Evolutionary conservation across 2,113 vertebrate species (phyloP), one percentile per base, ranked within the genome.

Genomic region (Poicephalus gulielmi): DNA sequence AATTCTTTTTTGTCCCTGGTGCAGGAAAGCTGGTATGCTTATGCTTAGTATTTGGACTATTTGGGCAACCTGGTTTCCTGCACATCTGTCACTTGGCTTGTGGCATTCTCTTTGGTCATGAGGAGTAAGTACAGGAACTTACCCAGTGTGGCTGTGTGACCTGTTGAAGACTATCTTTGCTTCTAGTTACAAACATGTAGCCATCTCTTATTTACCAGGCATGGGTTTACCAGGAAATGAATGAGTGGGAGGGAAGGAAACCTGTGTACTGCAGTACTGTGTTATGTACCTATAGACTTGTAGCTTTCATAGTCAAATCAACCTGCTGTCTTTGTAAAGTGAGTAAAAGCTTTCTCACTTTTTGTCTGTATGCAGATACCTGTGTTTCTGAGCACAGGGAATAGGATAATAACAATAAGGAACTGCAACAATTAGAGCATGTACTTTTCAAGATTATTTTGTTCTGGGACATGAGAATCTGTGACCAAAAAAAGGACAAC

Each of bases 251-350:
- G 31, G 59, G n/a, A 59, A 62, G 37, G 69, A 63, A 39, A 60
- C 13, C 59, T 27, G 9, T 3, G 4, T 50, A 2, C 20, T 49
- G 3, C 25, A 35, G 6, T 0, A 0, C 10, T 35, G 6, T 0
- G 0, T 73, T 52, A 9, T 16, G 43, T 69, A 11, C 41, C 15
- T 73, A 4, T 59, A 68, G 57, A 25, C 35, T 44, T 13, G 1
- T 35, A 28, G 33, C 37, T 93, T 78, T 77, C 19, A 0, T 3
- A 47, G 68, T 60, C 31, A 64, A 39, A 24, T 62, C 64, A 35
- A 28, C 14, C 16, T 39, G 15, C 9, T 70, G 16, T 41, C 31
- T 83, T 30, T 67, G 52, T 68, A 37, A 81, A 47, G 37, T 35
- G 31, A 64, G 20, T 44, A 19, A 75, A 49, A 67, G 52, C 13